Evolutionary conservation across 2,113 vertebrate species (phyloP), one percentile per base, ranked within the genome.

Genomic region (Percopsis transmontana): DNA sequence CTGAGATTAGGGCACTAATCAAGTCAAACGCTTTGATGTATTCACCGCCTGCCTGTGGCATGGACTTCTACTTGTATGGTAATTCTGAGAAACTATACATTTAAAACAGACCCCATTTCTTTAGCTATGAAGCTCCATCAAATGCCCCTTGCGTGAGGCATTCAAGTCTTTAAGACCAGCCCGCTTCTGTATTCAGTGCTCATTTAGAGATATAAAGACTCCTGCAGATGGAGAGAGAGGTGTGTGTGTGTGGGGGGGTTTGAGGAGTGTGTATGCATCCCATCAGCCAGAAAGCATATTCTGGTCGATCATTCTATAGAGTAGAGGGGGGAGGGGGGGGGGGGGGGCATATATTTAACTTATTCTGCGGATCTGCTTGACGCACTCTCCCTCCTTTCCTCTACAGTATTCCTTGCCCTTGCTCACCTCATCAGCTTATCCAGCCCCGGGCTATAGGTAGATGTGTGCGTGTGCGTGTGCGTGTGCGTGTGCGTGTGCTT

Each of bases 61-160:
- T 62, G 58, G 27, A 79, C 60, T 81, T 87, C 3, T 39, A 83
- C 78, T 77, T 70, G 78, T 84, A 89, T 87, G 85, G 85, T 88
- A 87, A 89, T 89, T 80, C 40, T 42, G 70, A 83, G 81, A 88
- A 83, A 85, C 85, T 74, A 88, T 89, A 90, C 86, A 90, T 90
- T 89, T 89, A 84, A 86, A 89, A 86, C 79, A 89, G 82, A 67
- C 82, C 62, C 82, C 62, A 85, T 89, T 87, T 88, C 80, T 80
- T 62, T 41, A 62, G 40, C 70, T 73, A 21, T 41, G 72, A 79
- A 70, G 72, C 12, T 68, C 80, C 80, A 83, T 85, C 84, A 85
- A 69, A 77, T 78, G 68, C 79, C 80, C 67, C 68, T 76, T 1
- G 50, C 80, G 73, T 9, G 58, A 84, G 72, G 53, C 67, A 55